Evolutionary conservation across 1,140 invertebrate genomes (phyloP).

Genomic region (Latrodectus geometricus): DNA sequence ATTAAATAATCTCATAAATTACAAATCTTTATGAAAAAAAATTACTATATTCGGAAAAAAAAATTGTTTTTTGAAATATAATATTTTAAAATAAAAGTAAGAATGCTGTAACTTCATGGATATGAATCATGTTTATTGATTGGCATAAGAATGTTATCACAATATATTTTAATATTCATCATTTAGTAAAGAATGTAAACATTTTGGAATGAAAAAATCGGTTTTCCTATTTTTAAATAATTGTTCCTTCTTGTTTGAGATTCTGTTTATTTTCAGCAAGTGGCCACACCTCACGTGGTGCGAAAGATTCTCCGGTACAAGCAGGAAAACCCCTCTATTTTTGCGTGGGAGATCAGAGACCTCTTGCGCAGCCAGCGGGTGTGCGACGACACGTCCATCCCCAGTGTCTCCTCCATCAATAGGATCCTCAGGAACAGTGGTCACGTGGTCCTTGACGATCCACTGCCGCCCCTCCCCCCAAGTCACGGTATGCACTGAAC

Average conservation of each 20-base stretch:
- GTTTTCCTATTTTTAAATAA: neutral
- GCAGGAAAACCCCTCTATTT: conserved; percentile 91
- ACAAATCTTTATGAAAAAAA: no score
- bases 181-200: no score
- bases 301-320: conserved; percentile 91
- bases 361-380: conserved; percentile 84
- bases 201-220: neutral
- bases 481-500: neutral
- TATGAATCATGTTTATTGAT: no score
- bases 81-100: no score
- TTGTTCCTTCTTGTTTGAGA: neutral
- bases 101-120: no score
- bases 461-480: neutral
- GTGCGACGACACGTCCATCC: conserved; percentile 79
- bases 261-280: conserved; percentile 74
- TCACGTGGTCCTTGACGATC: conserved; percentile 32
- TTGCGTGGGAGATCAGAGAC: conserved; percentile 93
- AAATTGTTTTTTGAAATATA: no score
- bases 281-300: conserved; percentile 90
- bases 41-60: no score
- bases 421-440: conserved; percentile 85
- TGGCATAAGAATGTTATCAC: no score
- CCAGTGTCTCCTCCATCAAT: conserved; percentile 95
- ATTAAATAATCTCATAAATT: no score
- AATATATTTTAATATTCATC: no score